Conservation (phyloP, 2,888 invertebrate genomes). For the Penaeus monodon region DNA sequence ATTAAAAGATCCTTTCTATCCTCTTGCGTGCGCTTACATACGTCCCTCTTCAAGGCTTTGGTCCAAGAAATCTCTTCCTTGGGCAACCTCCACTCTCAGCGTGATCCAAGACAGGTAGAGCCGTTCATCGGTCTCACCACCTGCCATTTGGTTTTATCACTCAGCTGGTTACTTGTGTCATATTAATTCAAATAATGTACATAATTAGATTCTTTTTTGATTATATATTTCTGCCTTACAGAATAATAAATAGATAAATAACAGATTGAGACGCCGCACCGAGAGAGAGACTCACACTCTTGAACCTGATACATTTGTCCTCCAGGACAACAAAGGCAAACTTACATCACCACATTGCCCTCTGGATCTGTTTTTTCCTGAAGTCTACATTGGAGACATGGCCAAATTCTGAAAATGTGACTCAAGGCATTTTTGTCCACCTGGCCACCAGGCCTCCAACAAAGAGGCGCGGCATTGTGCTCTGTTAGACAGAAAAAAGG, state of each 20-base stretch:
- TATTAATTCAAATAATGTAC: background rate
- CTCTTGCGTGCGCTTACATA: conserved; percentile 5
- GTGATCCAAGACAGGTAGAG: conserved; percentile 33
- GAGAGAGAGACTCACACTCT: conserved; percentile 32
- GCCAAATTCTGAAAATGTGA: conserved; percentile 7
- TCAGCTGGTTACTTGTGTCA: background rate
- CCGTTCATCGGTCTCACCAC: conserved; percentile 56
- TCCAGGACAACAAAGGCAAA: conserved; percentile 37
- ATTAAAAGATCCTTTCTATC: too few species aligned
- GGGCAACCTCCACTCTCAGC: conserved; percentile 57
- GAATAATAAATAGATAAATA: too few species aligned
- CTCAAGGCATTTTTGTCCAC: conserved; percentile 16
- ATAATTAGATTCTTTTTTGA: background rate
- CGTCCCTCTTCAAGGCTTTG: conserved; percentile 60
- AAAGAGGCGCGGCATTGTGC: conserved; percentile 22
- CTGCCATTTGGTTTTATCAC: conserved; percentile 19
- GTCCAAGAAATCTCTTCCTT: conserved; percentile 64
- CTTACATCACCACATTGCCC: conserved; percentile 27
- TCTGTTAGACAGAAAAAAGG: conserved; percentile 12
- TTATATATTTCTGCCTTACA: too few species aligned
- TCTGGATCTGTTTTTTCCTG: conserved; percentile 45
- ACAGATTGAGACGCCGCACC: too few species aligned
- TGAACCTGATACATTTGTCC: conserved; percentile 12
- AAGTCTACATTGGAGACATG: conserved; percentile 13
- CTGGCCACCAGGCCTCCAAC: conserved; percentile 36